Conservation (phyloP, 2,113 vertebrate species). For the Aspiorhynchus laticeps region DNA sequence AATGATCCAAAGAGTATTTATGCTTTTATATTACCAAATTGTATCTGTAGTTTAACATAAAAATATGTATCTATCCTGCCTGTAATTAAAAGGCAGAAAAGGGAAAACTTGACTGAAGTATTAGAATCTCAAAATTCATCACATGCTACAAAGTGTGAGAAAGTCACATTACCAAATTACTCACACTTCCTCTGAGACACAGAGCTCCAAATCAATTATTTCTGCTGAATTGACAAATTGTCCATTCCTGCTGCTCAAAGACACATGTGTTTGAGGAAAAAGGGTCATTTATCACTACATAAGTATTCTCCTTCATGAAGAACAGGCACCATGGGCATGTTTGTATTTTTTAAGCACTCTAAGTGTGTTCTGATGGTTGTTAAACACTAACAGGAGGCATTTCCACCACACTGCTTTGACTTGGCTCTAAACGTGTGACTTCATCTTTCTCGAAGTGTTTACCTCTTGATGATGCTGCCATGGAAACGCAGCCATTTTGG, state of each 20-base stretch:
- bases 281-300: neutral
- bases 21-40: neutral
- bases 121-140: neutral
- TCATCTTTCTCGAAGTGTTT: slow-evolving; percentile 33
- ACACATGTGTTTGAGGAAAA: neutral
- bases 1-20: neutral
- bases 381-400: neutral
- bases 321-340: neutral
- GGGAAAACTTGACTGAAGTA: neutral
- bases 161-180: slow-evolving; percentile 5
- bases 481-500: slow-evolving; percentile 34
- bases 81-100: neutral
- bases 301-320: neutral
- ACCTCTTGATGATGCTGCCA: slow-evolving; percentile 25
- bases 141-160: slow-evolving; percentile 1
- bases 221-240: neutral
- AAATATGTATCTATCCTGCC: neutral
- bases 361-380: slow-evolving; percentile 10
- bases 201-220: neutral
- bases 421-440: slow-evolving; percentile 23
- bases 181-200: neutral
- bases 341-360: slow-evolving; percentile 11
- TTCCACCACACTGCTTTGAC: slow-evolving; percentile 15
- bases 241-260: neutral
- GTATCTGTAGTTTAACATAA: neutral